Percentiles rank a stretch among this genome's conserved stretches.
phyloP scores from a whole-genome alignment of 2,888 invertebrate species.

The Drosophila formosana region DNA sequence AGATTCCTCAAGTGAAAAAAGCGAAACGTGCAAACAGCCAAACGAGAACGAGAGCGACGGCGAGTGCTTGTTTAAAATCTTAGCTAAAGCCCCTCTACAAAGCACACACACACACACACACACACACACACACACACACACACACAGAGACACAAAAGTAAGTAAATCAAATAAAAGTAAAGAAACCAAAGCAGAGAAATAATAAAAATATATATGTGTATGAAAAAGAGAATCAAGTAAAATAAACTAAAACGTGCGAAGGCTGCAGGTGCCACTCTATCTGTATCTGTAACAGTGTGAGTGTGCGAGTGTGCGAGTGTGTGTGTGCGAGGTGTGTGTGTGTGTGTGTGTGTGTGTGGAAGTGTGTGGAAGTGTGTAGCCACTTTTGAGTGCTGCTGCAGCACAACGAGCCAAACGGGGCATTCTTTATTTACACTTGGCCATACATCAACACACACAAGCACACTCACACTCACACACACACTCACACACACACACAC shows the following conservation, averaged over 20 bases:
- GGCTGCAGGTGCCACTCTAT: conserved; percentile 41
- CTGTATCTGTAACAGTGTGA: conserved; percentile 6
- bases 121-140: conserved; percentile 7
- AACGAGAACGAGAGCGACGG: conserved; percentile 10
- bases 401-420: conserved; percentile 57
- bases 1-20: conserved; percentile 31
- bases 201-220: conserved; percentile 11
- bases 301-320: conserved; percentile 26
- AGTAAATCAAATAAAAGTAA: conserved; percentile 61
- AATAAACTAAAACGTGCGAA: conserved; percentile 36
- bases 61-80: conserved; percentile 72
- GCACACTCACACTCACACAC: conserved; percentile 11
- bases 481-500: conserved; percentile 7
- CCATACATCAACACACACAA: conserved; percentile 46
- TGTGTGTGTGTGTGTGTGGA: conserved; percentile 22
- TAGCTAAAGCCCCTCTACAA: conserved; percentile 39
- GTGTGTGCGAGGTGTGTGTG: conserved; percentile 26
- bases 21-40: conserved; percentile 54
- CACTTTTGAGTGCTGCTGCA: conserved; percentile 61
- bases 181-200: conserved; percentile 31
- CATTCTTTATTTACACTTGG: conserved; percentile 66
- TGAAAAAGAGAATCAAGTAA: conserved; percentile 15
- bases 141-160: conserved; percentile 9
- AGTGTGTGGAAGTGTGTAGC: conserved; percentile 47
- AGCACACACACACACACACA: conserved; percentile 2